Conservation (phyloP, 2,888 invertebrate species). For the Sinotaia quadrata region DNA sequence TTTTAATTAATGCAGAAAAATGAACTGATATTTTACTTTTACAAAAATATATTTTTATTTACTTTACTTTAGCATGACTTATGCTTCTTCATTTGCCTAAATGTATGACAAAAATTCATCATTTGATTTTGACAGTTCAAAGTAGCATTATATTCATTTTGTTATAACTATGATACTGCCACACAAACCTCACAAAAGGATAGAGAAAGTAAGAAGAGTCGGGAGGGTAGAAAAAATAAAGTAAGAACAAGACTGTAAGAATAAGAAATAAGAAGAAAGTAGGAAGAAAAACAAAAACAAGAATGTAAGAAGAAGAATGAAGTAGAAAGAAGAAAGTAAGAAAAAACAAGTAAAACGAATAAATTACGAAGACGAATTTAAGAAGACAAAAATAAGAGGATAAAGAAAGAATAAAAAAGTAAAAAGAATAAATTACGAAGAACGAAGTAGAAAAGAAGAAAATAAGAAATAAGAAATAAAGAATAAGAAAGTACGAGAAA, state of each 20-base stretch:
- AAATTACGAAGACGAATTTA: not conserved
- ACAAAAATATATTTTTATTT: no score
- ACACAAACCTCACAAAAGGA: no score
- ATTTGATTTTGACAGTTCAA: no score
- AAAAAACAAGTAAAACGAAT: not conserved
- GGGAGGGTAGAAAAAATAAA: no score
- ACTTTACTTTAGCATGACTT: no score
- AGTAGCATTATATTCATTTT: no score
- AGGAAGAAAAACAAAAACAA: not conserved
- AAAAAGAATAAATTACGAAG: not conserved
- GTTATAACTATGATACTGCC: no score
- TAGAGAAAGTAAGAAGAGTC: no score
- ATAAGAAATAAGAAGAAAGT: not conserved
- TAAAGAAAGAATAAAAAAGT: not conserved
- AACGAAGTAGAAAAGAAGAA: not conserved
- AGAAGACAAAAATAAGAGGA: not conserved
- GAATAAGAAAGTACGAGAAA: not conserved
- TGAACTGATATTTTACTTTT: no score
- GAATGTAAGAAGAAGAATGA: not conserved
- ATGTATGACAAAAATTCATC: no score
- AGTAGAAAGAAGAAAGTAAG: not conserved
- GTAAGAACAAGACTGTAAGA: not conserved
- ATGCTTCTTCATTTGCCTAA: no score
- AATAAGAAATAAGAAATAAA: not conserved
- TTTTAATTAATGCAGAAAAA: no score